Percentiles rank a stretch among this genome's conserved stretches.
These are phyloP conservation scores for Atlantisia rogersi DNA, from an alignment of 2,113 vertebrate species.

Conservation along the genomic window DNA sequence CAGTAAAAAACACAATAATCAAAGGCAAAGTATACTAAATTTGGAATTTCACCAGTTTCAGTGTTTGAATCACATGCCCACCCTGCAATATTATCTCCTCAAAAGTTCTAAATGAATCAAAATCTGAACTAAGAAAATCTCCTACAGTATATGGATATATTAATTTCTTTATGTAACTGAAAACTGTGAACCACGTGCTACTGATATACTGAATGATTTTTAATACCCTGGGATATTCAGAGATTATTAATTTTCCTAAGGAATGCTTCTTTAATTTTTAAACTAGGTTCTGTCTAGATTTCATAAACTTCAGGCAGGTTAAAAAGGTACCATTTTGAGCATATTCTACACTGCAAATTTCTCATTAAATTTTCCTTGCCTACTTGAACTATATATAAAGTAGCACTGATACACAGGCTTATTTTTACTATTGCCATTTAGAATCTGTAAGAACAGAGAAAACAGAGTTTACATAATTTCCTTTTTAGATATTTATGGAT, in stretches of 20 bases:
- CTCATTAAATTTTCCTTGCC: background rate
- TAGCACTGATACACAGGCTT: background rate
- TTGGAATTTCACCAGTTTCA: background rate
- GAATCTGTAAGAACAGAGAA: background rate
- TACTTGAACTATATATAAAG: background rate
- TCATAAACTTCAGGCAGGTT: background rate
- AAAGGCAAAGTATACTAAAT: background rate
- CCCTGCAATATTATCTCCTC: background rate
- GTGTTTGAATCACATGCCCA: background rate
- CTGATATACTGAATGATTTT: background rate
- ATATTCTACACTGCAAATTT: background rate
- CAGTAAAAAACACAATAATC: background rate
- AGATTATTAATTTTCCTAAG: background rate
- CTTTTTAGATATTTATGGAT: background rate
- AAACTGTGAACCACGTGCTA: background rate
- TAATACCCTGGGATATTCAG: background rate
- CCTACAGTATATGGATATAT: background rate
- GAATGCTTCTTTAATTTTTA: background rate
- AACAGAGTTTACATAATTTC: background rate
- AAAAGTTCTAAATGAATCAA: background rate
- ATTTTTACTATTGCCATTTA: background rate
- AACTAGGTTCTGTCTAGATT: background rate
- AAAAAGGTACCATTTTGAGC: background rate
- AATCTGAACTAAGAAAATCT: background rate
- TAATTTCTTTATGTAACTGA: background rate